Conservation (phyloP, 2,888 invertebrate genomes). For the Aethes cnicana region DNA sequence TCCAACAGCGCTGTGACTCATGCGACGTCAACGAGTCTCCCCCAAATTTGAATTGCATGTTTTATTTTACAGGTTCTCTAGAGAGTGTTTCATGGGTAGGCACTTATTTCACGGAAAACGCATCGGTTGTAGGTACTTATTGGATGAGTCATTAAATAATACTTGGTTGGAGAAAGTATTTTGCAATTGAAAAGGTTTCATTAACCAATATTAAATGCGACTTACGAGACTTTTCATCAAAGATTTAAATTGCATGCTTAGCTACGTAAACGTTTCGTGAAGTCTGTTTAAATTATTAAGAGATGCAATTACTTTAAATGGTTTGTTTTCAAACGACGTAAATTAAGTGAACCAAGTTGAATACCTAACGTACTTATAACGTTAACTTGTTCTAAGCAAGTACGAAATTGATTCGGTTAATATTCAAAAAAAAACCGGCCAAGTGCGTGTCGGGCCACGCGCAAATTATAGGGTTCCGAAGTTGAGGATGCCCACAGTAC, state of each 20-base stretch:
- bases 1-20: conserved; percentile 14
- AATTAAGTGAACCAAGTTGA: no score
- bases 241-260: no score
- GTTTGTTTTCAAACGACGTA: conserved; percentile 33
- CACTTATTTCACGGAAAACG: no score
- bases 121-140: no score
- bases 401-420: conserved; percentile 1
- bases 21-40: not conserved
- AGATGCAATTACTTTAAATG: conserved; percentile 35
- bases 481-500: no score
- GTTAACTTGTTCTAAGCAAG: not conserved
- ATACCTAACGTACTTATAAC: conserved; percentile 1
- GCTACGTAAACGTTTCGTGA: no score
- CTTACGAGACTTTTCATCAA: not conserved
- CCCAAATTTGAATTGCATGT: not conserved
- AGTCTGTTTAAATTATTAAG: not conserved
- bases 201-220: no score
- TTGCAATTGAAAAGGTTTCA: no score
- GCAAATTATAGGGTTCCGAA: no score
- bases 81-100: not conserved
- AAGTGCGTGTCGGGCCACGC: no score
- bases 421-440: conserved; percentile 4
- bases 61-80: not conserved
- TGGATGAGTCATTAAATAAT: no score
- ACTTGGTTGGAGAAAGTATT: no score